Conservation (phyloP, 2,888 invertebrate genomes). For the Noctuana brunneofusca region DNA sequence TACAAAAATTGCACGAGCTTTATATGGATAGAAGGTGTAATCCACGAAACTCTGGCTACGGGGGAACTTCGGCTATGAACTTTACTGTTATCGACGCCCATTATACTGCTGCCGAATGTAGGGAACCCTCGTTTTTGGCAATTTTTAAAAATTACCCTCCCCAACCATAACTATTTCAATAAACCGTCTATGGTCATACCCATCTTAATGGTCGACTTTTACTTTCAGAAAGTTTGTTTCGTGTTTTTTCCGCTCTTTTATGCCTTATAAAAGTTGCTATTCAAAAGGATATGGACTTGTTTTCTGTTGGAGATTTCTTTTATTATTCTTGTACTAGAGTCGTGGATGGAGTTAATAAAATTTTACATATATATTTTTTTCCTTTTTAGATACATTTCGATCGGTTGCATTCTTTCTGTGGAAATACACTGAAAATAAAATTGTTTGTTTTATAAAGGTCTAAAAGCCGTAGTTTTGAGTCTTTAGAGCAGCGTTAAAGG, state of each 20-base stretch:
- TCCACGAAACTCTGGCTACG: slow-evolving; percentile 60
- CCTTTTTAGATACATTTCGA: neutral
- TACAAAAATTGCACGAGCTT: slow-evolving; percentile 68
- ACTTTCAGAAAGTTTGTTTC: slow-evolving; percentile 69
- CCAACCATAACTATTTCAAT: slow-evolving; percentile 75
- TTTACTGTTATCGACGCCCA: slow-evolving; percentile 76
- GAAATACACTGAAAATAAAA: neutral
- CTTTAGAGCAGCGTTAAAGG: slow-evolving; percentile 1
- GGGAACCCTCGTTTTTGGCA: slow-evolving; percentile 64
- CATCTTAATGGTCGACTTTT: slow-evolving; percentile 72
- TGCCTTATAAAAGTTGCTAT: slow-evolving; percentile 42
- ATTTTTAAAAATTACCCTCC: slow-evolving; percentile 76
- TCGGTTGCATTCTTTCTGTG: too few species aligned
- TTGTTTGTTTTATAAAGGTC: neutral
- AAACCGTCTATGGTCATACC: slow-evolving; percentile 73
- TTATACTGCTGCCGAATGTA: slow-evolving; percentile 74
- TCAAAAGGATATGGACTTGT: slow-evolving; percentile 48
- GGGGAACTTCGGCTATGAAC: slow-evolving; percentile 76
- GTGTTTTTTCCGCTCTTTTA: slow-evolving; percentile 37
- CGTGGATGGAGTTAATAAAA: slow-evolving; percentile 40
- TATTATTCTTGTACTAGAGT: slow-evolving; percentile 21
- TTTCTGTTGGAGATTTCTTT: slow-evolving; percentile 45
- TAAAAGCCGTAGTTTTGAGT: neutral
- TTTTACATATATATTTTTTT: neutral
- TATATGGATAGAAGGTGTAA: slow-evolving; percentile 70